Percentiles rank a stretch among this genome's conserved stretches.
Evolutionary conservation across 2,113 vertebrate genomes (phyloP).

Genomic region (Bungarus multicinctus): DNA sequence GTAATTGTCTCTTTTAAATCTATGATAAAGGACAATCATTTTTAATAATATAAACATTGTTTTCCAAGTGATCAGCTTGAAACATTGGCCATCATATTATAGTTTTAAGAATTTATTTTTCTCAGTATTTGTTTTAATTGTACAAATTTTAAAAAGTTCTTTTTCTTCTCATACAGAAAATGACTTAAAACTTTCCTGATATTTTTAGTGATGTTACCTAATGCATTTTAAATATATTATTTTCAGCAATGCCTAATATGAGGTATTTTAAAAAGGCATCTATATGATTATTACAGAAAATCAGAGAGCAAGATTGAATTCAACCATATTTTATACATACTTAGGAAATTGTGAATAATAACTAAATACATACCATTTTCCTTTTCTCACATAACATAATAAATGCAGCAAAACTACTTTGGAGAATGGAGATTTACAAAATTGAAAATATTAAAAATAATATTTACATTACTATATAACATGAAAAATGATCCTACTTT

Average conservation of each 20-base stretch:
- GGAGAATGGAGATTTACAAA: neutral
- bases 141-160: neutral
- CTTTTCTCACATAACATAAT: neutral
- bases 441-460: constrained; percentile 22
- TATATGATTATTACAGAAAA: neutral
- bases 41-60: constrained; percentile 24
- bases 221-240: neutral
- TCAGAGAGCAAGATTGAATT: neutral
- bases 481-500: constrained; percentile 43
- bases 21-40: neutral
- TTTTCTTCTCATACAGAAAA: neutral
- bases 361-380: neutral
- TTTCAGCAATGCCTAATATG: neutral
- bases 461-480: constrained; percentile 29
- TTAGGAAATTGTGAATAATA: neutral
- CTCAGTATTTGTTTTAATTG: neutral
- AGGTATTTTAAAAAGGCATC: neutral
- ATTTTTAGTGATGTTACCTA: neutral
- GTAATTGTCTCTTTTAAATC: constrained; percentile 47
- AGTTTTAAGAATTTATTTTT: neutral
- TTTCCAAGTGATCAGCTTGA: constrained; percentile 4
- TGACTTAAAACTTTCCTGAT: neutral
- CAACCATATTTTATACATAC: neutral
- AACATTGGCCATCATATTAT: constrained; percentile 9
- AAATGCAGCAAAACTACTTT: neutral